A percentile compares a stretch with the other conserved stretches of the same genome.
Conservation (phyloP, 2,113 vertebrate genomes). For the Pavo muticus region DNA sequence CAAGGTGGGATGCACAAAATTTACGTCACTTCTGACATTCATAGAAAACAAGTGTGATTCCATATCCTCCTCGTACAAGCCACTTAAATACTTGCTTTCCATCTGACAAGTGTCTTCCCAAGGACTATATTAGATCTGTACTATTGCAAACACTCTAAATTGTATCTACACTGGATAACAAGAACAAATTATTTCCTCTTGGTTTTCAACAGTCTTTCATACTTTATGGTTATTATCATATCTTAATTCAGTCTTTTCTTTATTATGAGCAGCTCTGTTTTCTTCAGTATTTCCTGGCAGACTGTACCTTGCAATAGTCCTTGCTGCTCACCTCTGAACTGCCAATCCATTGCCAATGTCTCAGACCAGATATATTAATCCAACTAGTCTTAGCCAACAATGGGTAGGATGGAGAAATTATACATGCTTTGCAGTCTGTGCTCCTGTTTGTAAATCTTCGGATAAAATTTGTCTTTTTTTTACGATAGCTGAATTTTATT, state of each 20-base stretch:
- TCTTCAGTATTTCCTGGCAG: not conserved
- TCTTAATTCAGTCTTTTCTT: not conserved
- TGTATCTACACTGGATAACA: not conserved
- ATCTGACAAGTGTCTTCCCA: not conserved
- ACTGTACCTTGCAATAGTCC: not conserved
- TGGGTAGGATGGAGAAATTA: not conserved
- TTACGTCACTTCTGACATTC: not conserved
- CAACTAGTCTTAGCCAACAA: not conserved
- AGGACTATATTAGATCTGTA: not conserved
- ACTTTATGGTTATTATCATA: not conserved
- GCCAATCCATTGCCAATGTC: not conserved
- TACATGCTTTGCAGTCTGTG: not conserved
- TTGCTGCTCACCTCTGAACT: not conserved
- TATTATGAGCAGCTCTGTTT: not conserved
- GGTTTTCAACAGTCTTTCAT: not conserved
- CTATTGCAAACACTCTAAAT: not conserved
- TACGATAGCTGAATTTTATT: not conserved
- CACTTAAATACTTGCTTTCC: not conserved
- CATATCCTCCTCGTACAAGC: not conserved
- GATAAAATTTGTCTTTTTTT: not conserved
- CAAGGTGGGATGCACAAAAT: slow-evolving; percentile 8
- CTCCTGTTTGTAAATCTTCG: not conserved
- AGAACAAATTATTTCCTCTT: not conserved
- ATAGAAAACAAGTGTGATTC: not conserved
- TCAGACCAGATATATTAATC: not conserved